Evolutionary conservation across 2,888 invertebrate genomes (phyloP), one percentile per base, ranked within the genome.

Genomic region (Epirrhoe tristata): DNA sequence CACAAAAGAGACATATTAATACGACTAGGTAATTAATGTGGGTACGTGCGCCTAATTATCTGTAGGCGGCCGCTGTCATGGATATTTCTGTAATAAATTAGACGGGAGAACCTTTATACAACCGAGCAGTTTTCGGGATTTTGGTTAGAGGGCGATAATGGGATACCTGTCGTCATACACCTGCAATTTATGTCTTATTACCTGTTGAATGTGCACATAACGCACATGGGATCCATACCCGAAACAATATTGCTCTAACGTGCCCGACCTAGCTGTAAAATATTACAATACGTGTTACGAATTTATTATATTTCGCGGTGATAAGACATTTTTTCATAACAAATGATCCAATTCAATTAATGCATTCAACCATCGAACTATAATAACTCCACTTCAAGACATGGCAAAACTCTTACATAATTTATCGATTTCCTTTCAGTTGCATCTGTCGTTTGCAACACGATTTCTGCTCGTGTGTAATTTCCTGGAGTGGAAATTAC

Each of bases 401-500:
- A 43, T 10, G 12, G 39, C 12, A 12, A 43, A 5, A 12, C 12
- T 43, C 12, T 43, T 43, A 43, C 39, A 43, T 43, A 43, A 51
- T 39, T 51, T 51, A 59, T 59, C 69, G 68, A 75, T 65, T 74
- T 72, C 74, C 72, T 66, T 71, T 77, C 79, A 80, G 59, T 62
- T 71, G 71, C 68, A 70, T 69, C 68, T 70, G 69, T 70, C 71
- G 70, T 59, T 63, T 79, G 81, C 81, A 74, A 74, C 78, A 78
- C 75, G 80, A 76, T 79, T 82, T 82, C 67, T 63, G 65, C 75
- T 74, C 73, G 79, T 77, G 66, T 70, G 75, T 86, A 86, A 90
- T 89, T 87, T 90, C 89, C 89, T 82, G 83, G 74, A 81, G 79
- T 85, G 89, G 87, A 89, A 88, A 89, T 89, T 88, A 86, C 81